A percentile compares a stretch with the other conserved stretches of the same genome.
Conservation (phyloP, 2,113 vertebrate species). For the Danio rerio region DNA sequence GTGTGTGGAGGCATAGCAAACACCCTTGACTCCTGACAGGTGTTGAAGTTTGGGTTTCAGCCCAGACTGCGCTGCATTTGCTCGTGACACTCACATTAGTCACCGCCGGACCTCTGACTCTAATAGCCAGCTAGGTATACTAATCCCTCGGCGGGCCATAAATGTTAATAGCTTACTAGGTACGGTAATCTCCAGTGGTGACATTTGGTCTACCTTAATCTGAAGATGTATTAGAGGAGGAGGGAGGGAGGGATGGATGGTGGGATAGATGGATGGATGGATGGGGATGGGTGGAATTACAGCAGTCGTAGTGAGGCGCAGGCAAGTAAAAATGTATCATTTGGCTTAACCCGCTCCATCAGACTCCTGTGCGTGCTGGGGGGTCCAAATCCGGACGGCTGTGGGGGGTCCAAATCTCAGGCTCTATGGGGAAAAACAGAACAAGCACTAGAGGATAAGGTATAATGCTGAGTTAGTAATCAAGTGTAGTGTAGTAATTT, state of each 20-base stretch:
- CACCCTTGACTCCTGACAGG: slow-evolving; percentile 76
- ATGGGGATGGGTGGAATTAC: slow-evolving; percentile 78
- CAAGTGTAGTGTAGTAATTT: background rate
- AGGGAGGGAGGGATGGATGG: slow-evolving; percentile 62
- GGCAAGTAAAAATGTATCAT: slow-evolving; percentile 90
- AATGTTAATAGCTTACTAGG: slow-evolving; percentile 90
- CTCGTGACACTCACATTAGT: slow-evolving; percentile 74
- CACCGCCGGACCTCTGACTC: slow-evolving; percentile 64
- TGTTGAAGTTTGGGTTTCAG: slow-evolving; percentile 88
- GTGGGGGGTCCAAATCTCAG: slow-evolving; percentile 71
- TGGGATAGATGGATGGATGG: slow-evolving; percentile 38
- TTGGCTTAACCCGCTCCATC: slow-evolving; percentile 83
- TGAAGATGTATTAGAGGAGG: slow-evolving; percentile 90
- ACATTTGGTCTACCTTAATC: slow-evolving; percentile 94
- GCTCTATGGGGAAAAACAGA: slow-evolving; percentile 72
- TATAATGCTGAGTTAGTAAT: background rate
- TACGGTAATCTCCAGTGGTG: slow-evolving; percentile 92
- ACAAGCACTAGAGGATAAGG: slow-evolving; percentile 64
- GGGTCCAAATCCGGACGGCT: slow-evolving; percentile 88
- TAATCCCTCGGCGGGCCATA: slow-evolving; percentile 86
- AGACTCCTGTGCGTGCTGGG: slow-evolving; percentile 81
- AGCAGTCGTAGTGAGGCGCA: slow-evolving; percentile 90
- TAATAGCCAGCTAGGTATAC: slow-evolving; percentile 63
- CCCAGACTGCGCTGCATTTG: slow-evolving; percentile 66
- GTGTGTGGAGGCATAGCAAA: slow-evolving; percentile 78